A percentile compares a stretch with the other conserved stretches of the same genome.
Conservation (phyloP, 1,140 invertebrate genomes). For the Pseudomyrmex gracilis region DNA sequence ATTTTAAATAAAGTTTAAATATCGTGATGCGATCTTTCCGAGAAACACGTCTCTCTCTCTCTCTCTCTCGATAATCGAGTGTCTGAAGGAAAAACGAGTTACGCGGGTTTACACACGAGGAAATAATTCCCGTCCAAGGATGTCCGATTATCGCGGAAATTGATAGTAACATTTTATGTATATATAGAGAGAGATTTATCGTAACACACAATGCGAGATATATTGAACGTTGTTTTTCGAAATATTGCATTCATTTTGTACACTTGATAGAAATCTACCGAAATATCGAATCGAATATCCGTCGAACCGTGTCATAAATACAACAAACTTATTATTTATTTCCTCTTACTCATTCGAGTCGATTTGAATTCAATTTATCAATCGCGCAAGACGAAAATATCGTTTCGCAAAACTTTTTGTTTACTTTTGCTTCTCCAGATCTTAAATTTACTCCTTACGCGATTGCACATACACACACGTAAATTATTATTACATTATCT, state of each 20-base stretch:
- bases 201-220: background rate
- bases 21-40: slow-evolving; percentile 42
- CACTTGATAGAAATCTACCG: background rate
- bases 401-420: background rate
- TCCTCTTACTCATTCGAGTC: background rate
- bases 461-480: background rate
- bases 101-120: background rate
- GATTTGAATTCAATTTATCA: background rate
- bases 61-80: background rate
- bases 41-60: slow-evolving; percentile 33
- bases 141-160: slow-evolving; percentile 18
- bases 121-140: slow-evolving; percentile 25
- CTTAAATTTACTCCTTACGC: background rate
- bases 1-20: slow-evolving; percentile 3
- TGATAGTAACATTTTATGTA: background rate
- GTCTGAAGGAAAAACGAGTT: slow-evolving; percentile 39
- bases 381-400: background rate
- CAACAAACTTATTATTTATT: too few species aligned
- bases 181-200: background rate
- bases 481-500: background rate
- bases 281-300: background rate
- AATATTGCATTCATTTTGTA: background rate
- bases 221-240: background rate
- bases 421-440: background rate
- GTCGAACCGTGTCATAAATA: background rate